Base-by-base conservation (phyloP, 1,140 invertebrate species). In the Kradibia gibbosae region DNA sequence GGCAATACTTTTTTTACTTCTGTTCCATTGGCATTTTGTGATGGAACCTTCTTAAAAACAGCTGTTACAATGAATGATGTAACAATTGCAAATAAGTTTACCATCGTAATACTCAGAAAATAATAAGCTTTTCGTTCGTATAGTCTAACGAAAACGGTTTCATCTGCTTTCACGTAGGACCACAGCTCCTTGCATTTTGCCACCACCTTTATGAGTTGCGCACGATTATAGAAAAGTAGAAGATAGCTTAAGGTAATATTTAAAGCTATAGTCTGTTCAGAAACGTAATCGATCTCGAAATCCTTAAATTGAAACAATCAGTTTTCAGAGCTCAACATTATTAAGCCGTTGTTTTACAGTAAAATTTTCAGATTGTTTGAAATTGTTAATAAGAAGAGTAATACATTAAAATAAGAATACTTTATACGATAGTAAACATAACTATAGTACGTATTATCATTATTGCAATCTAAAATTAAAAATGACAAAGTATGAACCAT, bases 71-170 rank as follows among this genome's bases (percentile, higher is more conserved):
- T 70, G 36, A 70, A 78, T 13, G 10, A 34, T 11, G 50, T 22
- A 0, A 53, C 60, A 1, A 28, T 20, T 1, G 11, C 0, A n/a
- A 70, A 15, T 3, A 25, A 22, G 28, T 25, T 70, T 0, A 28
- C 11, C 17, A 78, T 13, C 1, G 55, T 25, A 2, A 71, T 25
- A 36, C 13, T 53, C n/a, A 28, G 20, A 28, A 34, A 67, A 10
- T 67, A 67, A 53, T 78, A 50, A 53, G 45, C 62, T 13, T 78
- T 67, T 34, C 42, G 34, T 53, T 67, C 76, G 39, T 67, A 78
- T 3, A 1, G n/a, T 53, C 36, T 78, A 3, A 78, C 20, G 7
- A 25, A 53, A 0, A 0, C 28, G 10, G 25, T 70, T 36, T 78
- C 76, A 0, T 70, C 45, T 15, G 20, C 4, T 3, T 8, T 48